phyloP scores from a whole-genome alignment of 2,888 invertebrate genomes.

The Mesorhabditis belari region DNA sequence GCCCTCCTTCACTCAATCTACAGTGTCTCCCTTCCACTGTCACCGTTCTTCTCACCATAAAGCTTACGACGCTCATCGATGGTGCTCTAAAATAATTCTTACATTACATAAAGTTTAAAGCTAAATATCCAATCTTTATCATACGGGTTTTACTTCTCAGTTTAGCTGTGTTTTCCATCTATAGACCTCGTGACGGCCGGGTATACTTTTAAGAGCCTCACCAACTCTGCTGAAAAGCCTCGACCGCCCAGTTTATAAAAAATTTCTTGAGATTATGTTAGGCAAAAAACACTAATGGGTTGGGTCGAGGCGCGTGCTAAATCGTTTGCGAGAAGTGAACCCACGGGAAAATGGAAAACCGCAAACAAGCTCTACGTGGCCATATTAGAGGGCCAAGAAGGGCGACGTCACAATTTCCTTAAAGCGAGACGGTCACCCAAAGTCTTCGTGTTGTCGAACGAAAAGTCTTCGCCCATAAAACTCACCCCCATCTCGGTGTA shows the following conservation, averaged over 20 bases:
- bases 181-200: too few species aligned
- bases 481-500: constrained; percentile 66
- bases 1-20: too few species aligned
- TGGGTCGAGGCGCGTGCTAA: too few species aligned
- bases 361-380: too few species aligned
- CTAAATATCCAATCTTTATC: neutral
- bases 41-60: constrained; percentile 15
- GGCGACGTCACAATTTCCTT: neutral
- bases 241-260: too few species aligned
- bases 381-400: neutral
- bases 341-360: too few species aligned
- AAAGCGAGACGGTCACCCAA: too few species aligned
- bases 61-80: constrained; percentile 41
- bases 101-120: neutral
- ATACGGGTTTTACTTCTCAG: neutral
- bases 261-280: too few species aligned
- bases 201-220: neutral
- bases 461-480: neutral
- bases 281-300: too few species aligned
- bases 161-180: neutral
- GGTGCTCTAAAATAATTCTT: constrained; percentile 24
- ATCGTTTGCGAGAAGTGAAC: too few species aligned
- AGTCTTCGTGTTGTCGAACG: too few species aligned
- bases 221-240: neutral
- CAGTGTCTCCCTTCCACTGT: neutral